Percentiles rank a stretch among this genome's conserved stretches.
These are phyloP conservation scores for Gnatocerus cornutus DNA, from an alignment of 2,888 invertebrate species.

Conservation along the genomic window DNA sequence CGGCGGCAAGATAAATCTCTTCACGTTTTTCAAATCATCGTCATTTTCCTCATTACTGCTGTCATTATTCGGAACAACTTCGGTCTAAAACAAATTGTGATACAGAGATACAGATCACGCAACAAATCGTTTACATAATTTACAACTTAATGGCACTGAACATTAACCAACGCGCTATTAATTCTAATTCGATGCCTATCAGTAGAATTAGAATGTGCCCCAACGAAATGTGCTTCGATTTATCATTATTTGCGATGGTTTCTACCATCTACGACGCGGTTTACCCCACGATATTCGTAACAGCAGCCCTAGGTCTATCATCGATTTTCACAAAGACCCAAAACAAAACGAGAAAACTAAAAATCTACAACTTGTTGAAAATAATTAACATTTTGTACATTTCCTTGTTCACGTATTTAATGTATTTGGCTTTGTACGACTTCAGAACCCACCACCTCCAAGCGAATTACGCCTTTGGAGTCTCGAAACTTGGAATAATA, in stretches of 20 bases:
- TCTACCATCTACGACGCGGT: slow-evolving; percentile 38
- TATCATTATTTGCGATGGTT: neutral
- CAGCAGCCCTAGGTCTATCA: slow-evolving; percentile 42
- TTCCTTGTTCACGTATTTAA: slow-evolving; percentile 20
- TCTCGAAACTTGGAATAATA: slow-evolving; percentile 41
- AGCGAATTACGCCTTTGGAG: slow-evolving; percentile 43
- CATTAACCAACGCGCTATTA: no score
- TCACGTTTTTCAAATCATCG: slow-evolving; percentile 40
- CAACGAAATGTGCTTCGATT: slow-evolving; percentile 27
- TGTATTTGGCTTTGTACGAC: slow-evolving; percentile 15
- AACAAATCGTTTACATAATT: neutral
- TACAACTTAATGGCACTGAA: neutral
- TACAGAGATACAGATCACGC: no score
- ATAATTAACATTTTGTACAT: slow-evolving; percentile 35
- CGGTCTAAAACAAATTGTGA: neutral
- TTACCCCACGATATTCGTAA: slow-evolving; percentile 38
- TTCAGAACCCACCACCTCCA: slow-evolving; percentile 18
- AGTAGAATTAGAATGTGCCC: no score
- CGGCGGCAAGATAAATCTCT: slow-evolving; percentile 50
- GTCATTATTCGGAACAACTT: neutral
- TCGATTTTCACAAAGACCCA: slow-evolving; percentile 35
- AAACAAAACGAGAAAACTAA: slow-evolving; percentile 41
- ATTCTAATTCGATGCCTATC: neutral
- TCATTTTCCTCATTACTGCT: slow-evolving; percentile 14
- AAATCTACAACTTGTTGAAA: slow-evolving; percentile 29